Evolutionary conservation across 2,113 vertebrate species (phyloP).

Genomic region (Hyaena hyaena): DNA sequence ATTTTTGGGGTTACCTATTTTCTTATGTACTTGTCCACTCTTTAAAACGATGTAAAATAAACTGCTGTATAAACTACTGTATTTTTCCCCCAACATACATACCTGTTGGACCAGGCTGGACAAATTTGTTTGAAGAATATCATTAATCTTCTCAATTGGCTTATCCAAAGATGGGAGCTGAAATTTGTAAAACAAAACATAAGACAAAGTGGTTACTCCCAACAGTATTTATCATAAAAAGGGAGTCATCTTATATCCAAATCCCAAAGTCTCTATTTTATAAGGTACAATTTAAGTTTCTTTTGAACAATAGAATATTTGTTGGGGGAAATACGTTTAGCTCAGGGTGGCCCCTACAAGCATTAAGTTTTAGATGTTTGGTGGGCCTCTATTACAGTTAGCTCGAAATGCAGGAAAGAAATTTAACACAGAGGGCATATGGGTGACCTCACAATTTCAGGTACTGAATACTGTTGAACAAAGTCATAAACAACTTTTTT

Average conservation of each 20-base stretch:
- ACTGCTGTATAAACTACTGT: no score
- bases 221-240: not conserved
- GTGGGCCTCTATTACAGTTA: not conserved
- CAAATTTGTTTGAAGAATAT: conserved; percentile 91
- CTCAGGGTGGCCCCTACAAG: not conserved
- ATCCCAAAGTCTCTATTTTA: not conserved
- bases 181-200: conserved; percentile 34
- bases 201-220: not conserved
- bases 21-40: not conserved
- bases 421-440: not conserved
- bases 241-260: not conserved
- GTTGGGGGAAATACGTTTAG: not conserved
- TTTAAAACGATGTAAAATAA: not conserved
- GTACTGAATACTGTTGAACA: not conserved
- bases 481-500: not conserved
- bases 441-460: not conserved
- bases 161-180: conserved; percentile 89
- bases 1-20: not conserved
- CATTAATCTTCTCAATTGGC: conserved; percentile 88
- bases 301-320: not conserved
- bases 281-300: not conserved
- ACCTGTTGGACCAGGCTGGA: conserved; percentile 90
- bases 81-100: conserved; percentile 52
- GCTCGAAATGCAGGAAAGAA: not conserved
- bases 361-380: not conserved